A percentile compares a stretch with the other conserved stretches of the same genome.
These are phyloP conservation scores for Drosophila takahashii DNA, from an alignment of 1,140 invertebrate species.

Conservation along the genomic window DNA sequence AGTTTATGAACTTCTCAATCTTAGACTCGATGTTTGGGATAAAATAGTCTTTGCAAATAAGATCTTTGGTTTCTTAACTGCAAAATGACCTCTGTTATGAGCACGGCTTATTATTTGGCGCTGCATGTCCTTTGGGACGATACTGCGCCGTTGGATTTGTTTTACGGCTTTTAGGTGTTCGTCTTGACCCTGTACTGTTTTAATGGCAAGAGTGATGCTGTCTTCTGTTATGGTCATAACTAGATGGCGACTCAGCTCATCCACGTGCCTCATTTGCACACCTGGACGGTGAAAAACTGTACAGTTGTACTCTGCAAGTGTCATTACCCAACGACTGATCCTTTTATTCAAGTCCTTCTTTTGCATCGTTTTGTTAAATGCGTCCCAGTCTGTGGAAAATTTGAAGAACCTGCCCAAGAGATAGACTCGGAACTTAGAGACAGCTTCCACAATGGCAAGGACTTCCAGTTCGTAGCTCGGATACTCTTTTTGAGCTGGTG, in stretches of 20 bases:
- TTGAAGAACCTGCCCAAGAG: not conserved
- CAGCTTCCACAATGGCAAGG: not conserved
- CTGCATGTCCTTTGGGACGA: too few relatives aligned
- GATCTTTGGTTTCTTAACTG: too few relatives aligned
- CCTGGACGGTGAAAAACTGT: not conserved
- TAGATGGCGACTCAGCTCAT: too few relatives aligned
- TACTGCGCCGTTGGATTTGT: too few relatives aligned
- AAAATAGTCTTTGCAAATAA: too few relatives aligned
- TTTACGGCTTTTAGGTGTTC: not conserved
- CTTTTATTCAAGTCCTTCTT: not conserved
- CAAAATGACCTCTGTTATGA: too few relatives aligned
- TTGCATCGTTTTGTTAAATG: not conserved
- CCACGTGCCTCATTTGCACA: not conserved
- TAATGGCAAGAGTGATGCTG: not conserved
- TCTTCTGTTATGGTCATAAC: not conserved
- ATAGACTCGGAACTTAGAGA: not conserved
- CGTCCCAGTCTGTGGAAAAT: not conserved
- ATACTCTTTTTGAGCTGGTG: not conserved
- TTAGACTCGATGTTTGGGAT: too few relatives aligned
- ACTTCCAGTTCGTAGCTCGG: not conserved
- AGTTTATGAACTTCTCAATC: too few relatives aligned
- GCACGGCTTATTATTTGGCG: too few relatives aligned
- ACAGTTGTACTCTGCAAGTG: not conserved
- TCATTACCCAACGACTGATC: not conserved
- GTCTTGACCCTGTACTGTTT: not conserved